Evolutionary conservation across 2,888 invertebrate species (phyloP).

Genomic region (Lepidocyrtinus sp.): DNA sequence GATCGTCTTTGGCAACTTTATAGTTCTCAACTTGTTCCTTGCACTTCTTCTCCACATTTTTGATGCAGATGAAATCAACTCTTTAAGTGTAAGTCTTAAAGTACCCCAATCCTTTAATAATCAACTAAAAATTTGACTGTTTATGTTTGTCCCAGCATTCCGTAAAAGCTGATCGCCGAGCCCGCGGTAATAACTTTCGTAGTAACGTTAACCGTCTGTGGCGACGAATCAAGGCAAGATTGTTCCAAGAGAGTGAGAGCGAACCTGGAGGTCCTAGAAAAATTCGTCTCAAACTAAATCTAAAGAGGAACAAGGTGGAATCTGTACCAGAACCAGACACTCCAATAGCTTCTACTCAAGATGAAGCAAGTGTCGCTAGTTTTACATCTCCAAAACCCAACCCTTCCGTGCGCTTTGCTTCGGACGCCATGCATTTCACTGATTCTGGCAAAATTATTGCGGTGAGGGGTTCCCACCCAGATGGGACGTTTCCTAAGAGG

Average conservation of each 20-base stretch:
- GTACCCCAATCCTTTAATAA: no score
- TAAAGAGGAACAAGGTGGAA: neutral
- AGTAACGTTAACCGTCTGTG: neutral
- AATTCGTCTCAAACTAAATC: neutral
- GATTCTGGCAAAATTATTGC: neutral
- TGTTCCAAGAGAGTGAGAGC: neutral
- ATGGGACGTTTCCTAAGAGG: neutral
- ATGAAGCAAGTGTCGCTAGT: neutral
- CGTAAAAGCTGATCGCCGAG: neutral
- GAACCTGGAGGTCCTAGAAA: neutral
- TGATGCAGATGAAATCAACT: constrained; percentile 92
- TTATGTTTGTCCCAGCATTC: neutral
- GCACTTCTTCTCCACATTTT: constrained; percentile 94
- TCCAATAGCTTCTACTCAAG: neutral
- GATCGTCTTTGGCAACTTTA: constrained; percentile 34
- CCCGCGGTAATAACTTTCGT: neutral
- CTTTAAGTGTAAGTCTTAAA: constrained; percentile 84
- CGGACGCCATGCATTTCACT: neutral
- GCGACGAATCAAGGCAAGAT: neutral
- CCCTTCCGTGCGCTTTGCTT: neutral
- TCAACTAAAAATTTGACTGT: neutral
- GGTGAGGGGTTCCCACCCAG: neutral
- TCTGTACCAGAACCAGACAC: neutral
- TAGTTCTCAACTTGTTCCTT: constrained; percentile 44
- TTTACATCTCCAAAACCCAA: neutral